Conservation (phyloP, 1,140 invertebrate genomes). For the Drosophila funebris region DNA sequence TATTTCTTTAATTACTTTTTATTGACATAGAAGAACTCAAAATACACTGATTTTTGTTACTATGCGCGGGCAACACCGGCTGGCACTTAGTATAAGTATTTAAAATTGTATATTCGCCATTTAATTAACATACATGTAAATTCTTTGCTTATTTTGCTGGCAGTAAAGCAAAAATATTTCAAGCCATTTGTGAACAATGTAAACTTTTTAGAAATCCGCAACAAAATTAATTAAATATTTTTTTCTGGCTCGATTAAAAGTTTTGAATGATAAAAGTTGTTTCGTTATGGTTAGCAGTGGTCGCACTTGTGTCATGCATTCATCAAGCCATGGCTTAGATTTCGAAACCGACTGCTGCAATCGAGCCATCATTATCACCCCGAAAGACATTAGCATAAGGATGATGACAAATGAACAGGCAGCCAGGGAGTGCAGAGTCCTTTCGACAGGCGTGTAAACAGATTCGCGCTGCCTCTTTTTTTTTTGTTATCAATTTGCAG, state of each 20-base stretch:
- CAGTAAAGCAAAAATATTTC: not conserved
- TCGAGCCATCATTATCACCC: constrained; percentile 54
- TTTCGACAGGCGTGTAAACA: constrained; percentile 35
- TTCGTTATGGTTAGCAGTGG: not conserved
- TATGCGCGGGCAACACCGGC: no score
- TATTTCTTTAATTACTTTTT: no score
- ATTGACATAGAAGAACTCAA: no score
- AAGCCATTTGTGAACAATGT: not conserved
- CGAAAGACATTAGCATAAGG: constrained; percentile 67
- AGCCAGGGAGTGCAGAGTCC: constrained; percentile 24
- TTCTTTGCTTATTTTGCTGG: no score
- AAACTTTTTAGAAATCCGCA: not conserved
- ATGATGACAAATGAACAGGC: constrained; percentile 68
- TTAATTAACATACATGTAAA: no score
- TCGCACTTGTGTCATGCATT: no score
- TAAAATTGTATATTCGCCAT: no score
- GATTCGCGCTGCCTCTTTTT: constrained; percentile 27
- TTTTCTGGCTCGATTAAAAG: not conserved
- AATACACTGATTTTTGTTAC: no score
- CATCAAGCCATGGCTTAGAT: not conserved
- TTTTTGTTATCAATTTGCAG: not conserved
- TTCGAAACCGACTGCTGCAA: not conserved
- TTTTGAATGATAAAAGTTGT: not conserved
- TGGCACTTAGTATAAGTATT: no score
- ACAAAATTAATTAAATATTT: not conserved